These are phyloP conservation scores for Fopius arisanus DNA, from an alignment of 1,140 invertebrate genomes.

Conservation along the genomic window DNA sequence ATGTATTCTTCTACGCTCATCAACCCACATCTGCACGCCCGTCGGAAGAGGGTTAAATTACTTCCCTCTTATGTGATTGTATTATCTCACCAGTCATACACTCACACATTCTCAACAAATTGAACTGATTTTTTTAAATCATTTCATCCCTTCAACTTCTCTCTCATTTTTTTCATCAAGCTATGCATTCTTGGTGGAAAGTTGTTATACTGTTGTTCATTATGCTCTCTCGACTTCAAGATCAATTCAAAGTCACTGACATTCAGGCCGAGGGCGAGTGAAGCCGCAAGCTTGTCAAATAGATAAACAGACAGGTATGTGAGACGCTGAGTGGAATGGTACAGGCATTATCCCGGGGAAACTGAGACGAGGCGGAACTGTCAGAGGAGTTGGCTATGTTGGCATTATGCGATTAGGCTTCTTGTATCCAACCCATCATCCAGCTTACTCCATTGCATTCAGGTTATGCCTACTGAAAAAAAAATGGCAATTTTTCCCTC, in stretches of 20 bases:
- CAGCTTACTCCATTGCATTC: too few species aligned
- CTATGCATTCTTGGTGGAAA: not conserved
- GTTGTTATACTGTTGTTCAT: not conserved
- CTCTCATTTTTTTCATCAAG: not conserved
- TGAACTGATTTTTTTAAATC: constrained; percentile 15
- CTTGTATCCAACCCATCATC: not conserved
- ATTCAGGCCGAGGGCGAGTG: constrained; percentile 32
- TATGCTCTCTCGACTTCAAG: constrained; percentile 16
- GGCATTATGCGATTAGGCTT: constrained; percentile 12
- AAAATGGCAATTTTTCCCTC: not conserved
- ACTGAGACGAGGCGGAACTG: constrained; percentile 1
- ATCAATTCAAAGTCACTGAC: constrained; percentile 35
- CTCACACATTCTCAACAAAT: not conserved
- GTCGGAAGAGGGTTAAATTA: constrained; percentile 25
- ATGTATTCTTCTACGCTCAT: constrained; percentile 3
- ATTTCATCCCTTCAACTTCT: constrained; percentile 14
- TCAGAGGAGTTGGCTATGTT: not conserved
- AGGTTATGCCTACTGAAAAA: not conserved
- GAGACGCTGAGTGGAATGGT: constrained; percentile 26
- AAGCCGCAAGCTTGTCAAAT: constrained; percentile 33
- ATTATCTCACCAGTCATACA: constrained; percentile 9
- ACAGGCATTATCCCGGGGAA: constrained; percentile 37
- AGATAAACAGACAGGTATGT: constrained; percentile 25
- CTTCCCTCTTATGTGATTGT: constrained; percentile 19
- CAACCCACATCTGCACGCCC: constrained; percentile 25